Percentiles rank a stretch among this genome's conserved stretches.
Conservation (phyloP, 2,888 invertebrate genomes). For the Idaea straminata region DNA sequence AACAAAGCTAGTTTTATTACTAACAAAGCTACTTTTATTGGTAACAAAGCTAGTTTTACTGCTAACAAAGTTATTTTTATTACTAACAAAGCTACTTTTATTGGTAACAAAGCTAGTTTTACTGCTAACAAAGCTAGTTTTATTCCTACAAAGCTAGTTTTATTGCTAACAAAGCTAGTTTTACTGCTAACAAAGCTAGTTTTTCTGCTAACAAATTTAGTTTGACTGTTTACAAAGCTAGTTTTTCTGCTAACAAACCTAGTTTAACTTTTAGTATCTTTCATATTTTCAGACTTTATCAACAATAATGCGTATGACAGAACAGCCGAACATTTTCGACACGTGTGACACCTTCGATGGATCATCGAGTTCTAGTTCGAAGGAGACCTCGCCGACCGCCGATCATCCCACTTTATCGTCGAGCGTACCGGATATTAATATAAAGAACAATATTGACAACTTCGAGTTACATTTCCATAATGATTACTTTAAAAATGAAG, state of each 20-base stretch:
- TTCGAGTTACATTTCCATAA: conserved; percentile 60
- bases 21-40: too few relatives aligned
- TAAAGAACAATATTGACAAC: conserved; percentile 43
- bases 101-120: too few relatives aligned
- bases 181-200: too few relatives aligned
- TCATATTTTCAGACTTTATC: conserved; percentile 83
- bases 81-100: too few relatives aligned
- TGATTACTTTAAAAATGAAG: conserved; percentile 63
- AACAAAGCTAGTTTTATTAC: background rate
- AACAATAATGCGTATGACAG: conserved; percentile 88
- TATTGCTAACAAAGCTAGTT: too few relatives aligned
- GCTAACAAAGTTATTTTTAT: too few relatives aligned
- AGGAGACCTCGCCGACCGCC: conserved; percentile 82
- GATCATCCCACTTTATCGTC: conserved; percentile 60
- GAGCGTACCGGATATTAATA: conserved; percentile 57
- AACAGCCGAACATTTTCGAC: conserved; percentile 86
- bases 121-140: too few relatives aligned
- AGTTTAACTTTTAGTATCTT: too few relatives aligned
- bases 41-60: too few relatives aligned
- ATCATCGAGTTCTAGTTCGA: conserved; percentile 79
- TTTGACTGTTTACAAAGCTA: too few relatives aligned
- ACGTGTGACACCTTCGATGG: conserved; percentile 82
- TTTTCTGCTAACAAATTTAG: too few relatives aligned
- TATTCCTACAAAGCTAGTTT: too few relatives aligned
- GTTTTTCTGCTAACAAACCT: background rate